Base-by-base conservation (phyloP, 2,113 vertebrate species). In the Hippoglossus stenolepis region DNA sequence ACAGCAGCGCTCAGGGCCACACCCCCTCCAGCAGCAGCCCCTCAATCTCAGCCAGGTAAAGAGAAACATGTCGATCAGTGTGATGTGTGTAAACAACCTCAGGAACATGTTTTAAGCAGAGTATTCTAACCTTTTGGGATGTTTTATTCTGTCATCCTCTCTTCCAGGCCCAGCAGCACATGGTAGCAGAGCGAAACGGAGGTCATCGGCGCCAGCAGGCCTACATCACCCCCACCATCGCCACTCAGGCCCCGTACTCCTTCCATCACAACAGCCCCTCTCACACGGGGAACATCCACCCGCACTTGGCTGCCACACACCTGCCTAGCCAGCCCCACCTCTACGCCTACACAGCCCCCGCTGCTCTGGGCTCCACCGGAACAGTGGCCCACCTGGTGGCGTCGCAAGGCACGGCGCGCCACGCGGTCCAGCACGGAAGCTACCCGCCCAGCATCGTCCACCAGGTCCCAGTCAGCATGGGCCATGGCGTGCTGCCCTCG, bases 11-110 rank as follows among this genome's bases (percentile, higher is more conserved):
- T 94, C 96, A 65, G 96, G 95, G 80, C 95, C 96, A 83, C 96
- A 97, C 90, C 96, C 95, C 92, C 97, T 98, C 92, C 97, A 99
- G 91, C 96, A 97, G 85, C 98, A 99, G 93, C 98, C 98, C 77
- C 97, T 99, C 83, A 99, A 99, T 94, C 98, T 99, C 93, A 99
- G 97, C 94, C 98, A 99, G 97, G 98, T 99, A 91, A 82, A 97
- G 97, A 5, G 9, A 43, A 4, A 28, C 9, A 57, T 20, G 18
- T 35, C 31, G n/a, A 0, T 63, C 17, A 10, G 12, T 0, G 4
- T 54, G 61, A 26, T 28, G 14, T 24, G 20, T 35, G 43, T 17
- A 13, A 40, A 54, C 51, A 21, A 54, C 51, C 20, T n/a, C 20
- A 9, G 51, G 20, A 10, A n/a, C 51, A 10, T 54, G 15, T 51